Base-by-base conservation (phyloP, 1,140 invertebrate genomes). In the Luehdorfia chinensis region DNA sequence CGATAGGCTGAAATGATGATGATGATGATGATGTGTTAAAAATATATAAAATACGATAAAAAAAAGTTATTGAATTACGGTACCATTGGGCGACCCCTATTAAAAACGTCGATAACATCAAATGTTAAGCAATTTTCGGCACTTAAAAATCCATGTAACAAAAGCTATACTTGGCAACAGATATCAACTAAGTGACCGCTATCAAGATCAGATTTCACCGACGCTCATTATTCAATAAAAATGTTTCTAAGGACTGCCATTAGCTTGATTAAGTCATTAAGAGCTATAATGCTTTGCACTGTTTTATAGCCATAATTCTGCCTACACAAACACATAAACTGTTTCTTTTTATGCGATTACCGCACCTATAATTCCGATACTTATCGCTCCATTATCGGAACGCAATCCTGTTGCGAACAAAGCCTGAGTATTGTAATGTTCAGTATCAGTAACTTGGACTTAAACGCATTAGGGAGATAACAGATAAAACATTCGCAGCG, bases 211-310 rank as follows among this genome's bases (percentile, higher is more conserved):
- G 18, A 37, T 37, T 37, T 37, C 12, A 37, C 34, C 6, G 34
- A 37, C 15, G 6, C 18, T 37, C 18, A 37, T 37, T 37, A 37
- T 37, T 37, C 34, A 37, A 37, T 37, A 37, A 37, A 37, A 37
- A 19, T 21, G n/a, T 37, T 37, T 11, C 4, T 9, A 37, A 37
- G 34, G 18, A 37, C 16, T 9, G 4, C 34, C 34, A 37, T 37
- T 37, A 37, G 34, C 18, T 37, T 37, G 34, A 37, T 37, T 37
- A 37, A 37, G 34, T 19, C 18, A 21, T 37, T 37, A 37, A 37
- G 34, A 37, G 34, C 34, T 21, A 37, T 37, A 37, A 37, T 37
- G 34, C 34, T 18, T 13, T 18, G 34, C 7, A 21, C 18, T 19
- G n/a, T 23, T 37, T 37, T 37, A 37, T 16, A 21, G 11, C 1